Evolutionary conservation across 2,888 invertebrate species (phyloP).

Genomic region (Sussaba pulchella): DNA sequence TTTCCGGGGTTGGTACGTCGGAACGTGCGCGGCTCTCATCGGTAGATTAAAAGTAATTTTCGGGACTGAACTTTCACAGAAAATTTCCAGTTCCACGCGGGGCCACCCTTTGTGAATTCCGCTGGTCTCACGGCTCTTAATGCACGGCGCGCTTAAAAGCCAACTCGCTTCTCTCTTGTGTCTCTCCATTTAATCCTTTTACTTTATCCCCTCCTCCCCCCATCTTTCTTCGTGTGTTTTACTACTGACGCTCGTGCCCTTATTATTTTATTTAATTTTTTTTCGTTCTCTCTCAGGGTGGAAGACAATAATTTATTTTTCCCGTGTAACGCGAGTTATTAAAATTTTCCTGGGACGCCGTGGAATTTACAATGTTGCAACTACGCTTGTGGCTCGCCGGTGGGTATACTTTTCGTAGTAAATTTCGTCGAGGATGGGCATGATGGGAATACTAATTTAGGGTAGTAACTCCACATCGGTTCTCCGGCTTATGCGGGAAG

Average conservation of each 20-base stretch:
- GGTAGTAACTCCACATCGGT: neutral
- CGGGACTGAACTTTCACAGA: slow-evolving; percentile 72
- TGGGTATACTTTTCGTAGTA: neutral
- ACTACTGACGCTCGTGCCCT: slow-evolving; percentile 6
- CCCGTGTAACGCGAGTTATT: slow-evolving; percentile 71
- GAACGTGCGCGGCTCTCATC: slow-evolving; percentile 5
- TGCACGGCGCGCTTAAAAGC: slow-evolving; percentile 73
- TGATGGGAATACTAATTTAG: neutral
- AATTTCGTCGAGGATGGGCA: neutral
- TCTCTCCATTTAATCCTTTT: slow-evolving; percentile 36
- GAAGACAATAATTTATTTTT: slow-evolving; percentile 24
- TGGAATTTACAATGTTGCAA: slow-evolving; percentile 1
- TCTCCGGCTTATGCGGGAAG: neutral
- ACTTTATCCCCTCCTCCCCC: slow-evolving; percentile 16
- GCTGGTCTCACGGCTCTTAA: slow-evolving; percentile 66
- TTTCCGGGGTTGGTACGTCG: slow-evolving; percentile 6
- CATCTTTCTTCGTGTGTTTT: slow-evolving; percentile 3
- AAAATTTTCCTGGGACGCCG: slow-evolving; percentile 61
- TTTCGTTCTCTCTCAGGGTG: slow-evolving; percentile 2
- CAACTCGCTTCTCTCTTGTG: slow-evolving; percentile 59
- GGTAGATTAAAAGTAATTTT: slow-evolving; percentile 71
- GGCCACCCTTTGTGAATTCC: slow-evolving; percentile 70
- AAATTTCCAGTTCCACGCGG: slow-evolving; percentile 67
- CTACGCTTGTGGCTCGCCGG: too few species aligned
- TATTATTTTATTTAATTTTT: too few species aligned